Evolutionary conservation across 2,888 invertebrate genomes (phyloP), one percentile per base, ranked within the genome.

Genomic region (Unio pictorum): DNA sequence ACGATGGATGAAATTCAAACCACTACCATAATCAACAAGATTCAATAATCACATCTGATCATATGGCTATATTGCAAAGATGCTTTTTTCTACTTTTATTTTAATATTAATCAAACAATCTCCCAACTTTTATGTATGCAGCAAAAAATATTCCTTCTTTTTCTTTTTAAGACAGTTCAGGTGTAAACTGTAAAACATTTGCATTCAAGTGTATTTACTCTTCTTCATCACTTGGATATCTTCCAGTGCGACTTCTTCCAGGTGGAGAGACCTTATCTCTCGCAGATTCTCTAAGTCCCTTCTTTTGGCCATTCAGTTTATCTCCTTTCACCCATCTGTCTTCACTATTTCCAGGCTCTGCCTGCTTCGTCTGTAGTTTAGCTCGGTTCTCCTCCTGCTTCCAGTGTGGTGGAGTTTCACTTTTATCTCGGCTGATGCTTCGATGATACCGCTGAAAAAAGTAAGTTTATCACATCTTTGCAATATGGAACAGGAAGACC

Each of bases 401-500:
- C 98, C 98, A 98, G 90, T 98, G 97, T 11, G 97, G 95, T 17
- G 98, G 98, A 1, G 98, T 98, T 54, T 93, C 93, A 84, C 97
- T 97, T 68, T 96, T 65, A 17, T 75, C 76, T 28, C 75, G 68
- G 45, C 73, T 76, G 69, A 79, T 73, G 61, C 72, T 74, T 62
- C 72, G 59, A 28, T 63, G 67, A 59, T 67, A 75, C 17, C 78
- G 64, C 75, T 78, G 56, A 64, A 68, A 68, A 30, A 30, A 18
- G 3, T 45, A 45, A 45, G 45, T 15, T 45, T 11, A 15, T 45
- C 45, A 45, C 15, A 45, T 45, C 15, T 45, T 45, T 15, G 45
- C 15, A 45, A 45, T 45, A 45, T 11, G 45, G 45, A 45, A 45
- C 11, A 45, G 45, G 45, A 45, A 45, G 15, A 45, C 45, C 45